phyloP scores from a whole-genome alignment of 2,113 vertebrate species.

The Brachionichthys hirsutus region DNA sequence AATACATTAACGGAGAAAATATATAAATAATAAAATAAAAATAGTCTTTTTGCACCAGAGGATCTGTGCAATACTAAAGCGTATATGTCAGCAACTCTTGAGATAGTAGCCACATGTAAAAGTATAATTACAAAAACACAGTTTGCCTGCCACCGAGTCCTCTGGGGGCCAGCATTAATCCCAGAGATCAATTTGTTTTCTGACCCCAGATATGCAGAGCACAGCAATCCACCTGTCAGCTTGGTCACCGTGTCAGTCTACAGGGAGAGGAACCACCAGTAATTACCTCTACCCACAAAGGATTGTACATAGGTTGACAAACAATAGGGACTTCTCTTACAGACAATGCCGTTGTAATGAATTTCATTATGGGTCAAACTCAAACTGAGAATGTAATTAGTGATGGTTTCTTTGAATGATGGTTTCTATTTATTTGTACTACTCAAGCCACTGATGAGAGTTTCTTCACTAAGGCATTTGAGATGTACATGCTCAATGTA shows the following conservation, averaged over 20 bases:
- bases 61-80: constrained; percentile 40
- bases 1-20: background rate
- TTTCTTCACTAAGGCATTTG: background rate
- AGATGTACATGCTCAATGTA: too few species aligned
- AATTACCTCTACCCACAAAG: constrained; percentile 56
- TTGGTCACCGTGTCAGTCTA: constrained; percentile 61
- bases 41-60: constrained; percentile 26
- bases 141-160: constrained; percentile 69
- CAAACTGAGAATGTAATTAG: background rate
- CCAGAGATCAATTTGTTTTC: constrained; percentile 74
- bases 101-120: constrained; percentile 64
- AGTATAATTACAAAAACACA: constrained; percentile 79
- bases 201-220: constrained; percentile 68
- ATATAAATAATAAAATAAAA: too few species aligned
- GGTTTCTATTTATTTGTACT: constrained; percentile 23
- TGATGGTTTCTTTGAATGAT: background rate
- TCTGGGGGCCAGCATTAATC: constrained; percentile 66
- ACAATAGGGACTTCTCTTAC: constrained; percentile 39
- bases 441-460: background rate
- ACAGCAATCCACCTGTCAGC: constrained; percentile 77
- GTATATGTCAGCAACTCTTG: constrained; percentile 61
- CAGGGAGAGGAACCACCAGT: constrained; percentile 61
- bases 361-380: constrained; percentile 22
- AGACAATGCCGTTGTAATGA: constrained; percentile 52
- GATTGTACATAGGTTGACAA: constrained; percentile 26